These are phyloP conservation scores for Heliconius charithonia DNA, from an alignment of 2,888 invertebrate species.

Conservation along the genomic window DNA sequence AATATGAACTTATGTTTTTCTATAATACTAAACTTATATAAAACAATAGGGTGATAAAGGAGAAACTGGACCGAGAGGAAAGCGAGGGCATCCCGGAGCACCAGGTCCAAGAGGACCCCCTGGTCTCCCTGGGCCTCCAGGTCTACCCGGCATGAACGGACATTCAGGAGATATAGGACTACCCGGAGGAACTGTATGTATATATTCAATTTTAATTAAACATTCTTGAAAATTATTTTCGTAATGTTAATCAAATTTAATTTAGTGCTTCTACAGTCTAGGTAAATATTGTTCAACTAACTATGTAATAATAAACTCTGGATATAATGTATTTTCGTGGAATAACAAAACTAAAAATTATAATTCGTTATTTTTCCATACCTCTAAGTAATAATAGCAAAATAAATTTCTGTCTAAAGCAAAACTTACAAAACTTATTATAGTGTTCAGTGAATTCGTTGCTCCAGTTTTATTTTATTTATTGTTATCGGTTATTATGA, in stretches of 20 bases:
- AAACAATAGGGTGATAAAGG: conserved; percentile 74
- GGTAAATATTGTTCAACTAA: no score
- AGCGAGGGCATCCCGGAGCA: conserved; percentile 91
- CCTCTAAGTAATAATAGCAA: neutral
- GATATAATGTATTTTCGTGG: neutral
- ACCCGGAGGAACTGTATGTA: conserved; percentile 89
- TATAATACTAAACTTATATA: neutral
- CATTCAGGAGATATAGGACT: conserved; percentile 89
- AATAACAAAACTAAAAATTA: neutral
- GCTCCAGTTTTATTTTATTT: neutral
- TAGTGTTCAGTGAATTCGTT: conserved; percentile 11
- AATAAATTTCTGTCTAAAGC: neutral
- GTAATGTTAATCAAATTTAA: no score
- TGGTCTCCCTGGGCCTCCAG: conserved; percentile 87
- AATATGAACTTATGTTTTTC: no score
- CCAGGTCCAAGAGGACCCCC: conserved; percentile 90
- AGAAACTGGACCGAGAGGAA: conserved; percentile 74
- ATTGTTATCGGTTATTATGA: conserved; percentile 5
- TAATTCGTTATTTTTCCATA: neutral
- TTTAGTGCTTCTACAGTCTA: no score
- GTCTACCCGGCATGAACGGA: conserved; percentile 88
- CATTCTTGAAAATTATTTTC: neutral
- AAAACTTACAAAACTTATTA: conserved; percentile 1
- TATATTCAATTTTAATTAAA: neutral
- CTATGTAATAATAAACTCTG: neutral